Evolutionary conservation across 2,888 invertebrate genomes (phyloP).

Genomic region (Lepidocyrtinus sp.): DNA sequence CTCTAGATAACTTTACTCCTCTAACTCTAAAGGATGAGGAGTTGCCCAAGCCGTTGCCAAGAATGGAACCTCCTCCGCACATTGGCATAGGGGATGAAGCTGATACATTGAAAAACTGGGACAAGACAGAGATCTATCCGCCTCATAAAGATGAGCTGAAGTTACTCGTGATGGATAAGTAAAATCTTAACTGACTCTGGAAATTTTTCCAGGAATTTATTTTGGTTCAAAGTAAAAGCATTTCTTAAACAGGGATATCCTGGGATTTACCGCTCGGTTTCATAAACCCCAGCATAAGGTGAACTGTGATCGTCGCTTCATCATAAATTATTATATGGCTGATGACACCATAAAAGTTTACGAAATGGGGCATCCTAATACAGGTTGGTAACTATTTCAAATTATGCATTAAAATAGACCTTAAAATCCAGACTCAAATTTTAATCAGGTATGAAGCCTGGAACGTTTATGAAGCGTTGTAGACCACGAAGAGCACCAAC

Average conservation of each 20-base stretch:
- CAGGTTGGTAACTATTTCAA: conserved; percentile 75
- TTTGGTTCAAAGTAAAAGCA: conserved; percentile 15
- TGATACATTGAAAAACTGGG: conserved; percentile 58
- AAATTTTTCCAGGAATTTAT: background rate
- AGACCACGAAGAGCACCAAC: conserved; percentile 81
- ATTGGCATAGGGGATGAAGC: conserved; percentile 54
- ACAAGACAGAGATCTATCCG: conserved; percentile 44
- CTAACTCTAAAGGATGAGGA: conserved; percentile 43
- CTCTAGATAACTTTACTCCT: conserved; percentile 58
- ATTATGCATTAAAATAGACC: background rate
- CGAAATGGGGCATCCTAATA: conserved; percentile 83
- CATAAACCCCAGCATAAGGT: conserved; percentile 76
- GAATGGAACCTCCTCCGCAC: conserved; percentile 56
- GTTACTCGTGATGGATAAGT: conserved; percentile 30
- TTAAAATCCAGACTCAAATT: background rate
- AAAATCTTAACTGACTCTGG: background rate
- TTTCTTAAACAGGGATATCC: conserved; percentile 79
- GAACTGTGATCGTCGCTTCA: conserved; percentile 79
- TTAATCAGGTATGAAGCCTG: conserved; percentile 70
- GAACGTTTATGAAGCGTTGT: conserved; percentile 75
- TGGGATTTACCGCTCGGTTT: conserved; percentile 85
- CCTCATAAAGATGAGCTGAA: conserved; percentile 36
- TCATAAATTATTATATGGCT: conserved; percentile 84
- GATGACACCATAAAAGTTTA: conserved; percentile 89
- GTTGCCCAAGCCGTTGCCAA: conserved; percentile 22